Base-by-base conservation (phyloP, 2,888 invertebrate species). In the Loripinus fragilis region DNA sequence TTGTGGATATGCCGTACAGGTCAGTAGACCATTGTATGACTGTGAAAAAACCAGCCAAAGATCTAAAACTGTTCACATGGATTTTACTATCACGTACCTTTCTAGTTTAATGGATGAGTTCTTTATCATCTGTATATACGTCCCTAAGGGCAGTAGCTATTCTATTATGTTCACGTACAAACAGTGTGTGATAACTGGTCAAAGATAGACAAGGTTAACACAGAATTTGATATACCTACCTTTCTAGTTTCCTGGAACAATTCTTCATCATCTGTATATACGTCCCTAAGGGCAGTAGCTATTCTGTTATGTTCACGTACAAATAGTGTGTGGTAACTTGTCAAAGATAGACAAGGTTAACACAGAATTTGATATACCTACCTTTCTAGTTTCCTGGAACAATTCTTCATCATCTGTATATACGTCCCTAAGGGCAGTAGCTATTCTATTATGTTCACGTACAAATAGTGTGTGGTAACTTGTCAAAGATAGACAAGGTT, bases 221-320 rank as follows among this genome's bases (percentile, higher is more conserved):
- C n/a, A n/a, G n/a, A n/a, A n/a, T n/a, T n/a, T n/a, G n/a, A n/a
- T 38, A 12, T 38, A 38, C 38, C 5, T 38, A 38, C 38, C 38
- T 38, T 38, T 76, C 97, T 94, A 0, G 96, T 92, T 94, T 98
- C 98, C 91, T 97, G 96, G 76, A 81, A 88, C 25, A 83, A 60
- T 28, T 35, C 74, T 30, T 87, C 85, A 23, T 85, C 81, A 23
- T 73, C 41, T 0, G 79, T 38, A 55, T 74, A 78, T 23, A 70
- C 30, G 5, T 30, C 12, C 3, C 67, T 30, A 23, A 88, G 74
- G 38, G 52, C n/a, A 3, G 23, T 48, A 25, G 84, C 85, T 3
- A 88, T 77, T 64, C 79, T 42, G 78, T 88, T 88, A 77, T 88
- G 88, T 70, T 86, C 79, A 2, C 77, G 60, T 17, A 86, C 84